Evolutionary conservation across 2,888 invertebrate genomes (phyloP).

Genomic region (Biston betularia): DNA sequence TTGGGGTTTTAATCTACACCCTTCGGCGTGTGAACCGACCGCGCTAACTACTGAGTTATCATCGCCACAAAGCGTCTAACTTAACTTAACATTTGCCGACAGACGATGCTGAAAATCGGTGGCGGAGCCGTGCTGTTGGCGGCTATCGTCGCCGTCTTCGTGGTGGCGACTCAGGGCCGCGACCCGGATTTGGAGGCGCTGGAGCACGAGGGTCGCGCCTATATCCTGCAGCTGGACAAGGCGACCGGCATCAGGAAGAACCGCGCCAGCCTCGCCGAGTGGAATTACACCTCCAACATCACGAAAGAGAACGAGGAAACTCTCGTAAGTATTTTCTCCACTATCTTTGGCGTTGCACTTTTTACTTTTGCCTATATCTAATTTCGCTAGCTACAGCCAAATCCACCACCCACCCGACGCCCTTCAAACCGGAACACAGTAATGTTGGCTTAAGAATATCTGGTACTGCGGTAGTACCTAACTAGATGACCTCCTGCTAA

Average conservation of each 20-base stretch:
- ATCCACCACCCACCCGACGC: too few species aligned
- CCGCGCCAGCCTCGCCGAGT: constrained; percentile 87
- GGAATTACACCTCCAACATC: constrained; percentile 92
- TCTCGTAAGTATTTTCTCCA: constrained; percentile 56
- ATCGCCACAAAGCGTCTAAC: too few species aligned
- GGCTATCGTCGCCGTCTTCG: constrained; percentile 80
- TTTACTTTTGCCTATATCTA: too few species aligned
- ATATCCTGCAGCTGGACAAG: constrained; percentile 87
- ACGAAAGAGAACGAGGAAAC: constrained; percentile 88
- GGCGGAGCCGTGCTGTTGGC: constrained; percentile 77
- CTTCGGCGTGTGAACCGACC: too few species aligned
- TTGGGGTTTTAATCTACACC: too few species aligned
- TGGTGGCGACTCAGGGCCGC: constrained; percentile 82
- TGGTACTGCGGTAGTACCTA: too few species aligned
- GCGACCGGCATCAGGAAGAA: constrained; percentile 87
- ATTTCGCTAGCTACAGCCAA: too few species aligned
- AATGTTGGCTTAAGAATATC: too few species aligned
- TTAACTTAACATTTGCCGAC: constrained; percentile 40
- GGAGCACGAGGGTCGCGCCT: constrained; percentile 86
- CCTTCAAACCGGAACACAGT: too few species aligned
- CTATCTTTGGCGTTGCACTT: too few species aligned
- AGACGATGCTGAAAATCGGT: constrained; percentile 83
- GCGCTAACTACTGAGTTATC: too few species aligned
- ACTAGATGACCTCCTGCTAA: too few species aligned
- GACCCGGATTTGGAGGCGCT: constrained; percentile 83